Evolutionary conservation across 2,113 vertebrate genomes (phyloP).

Genomic region (Gadus macrocephalus): DNA sequence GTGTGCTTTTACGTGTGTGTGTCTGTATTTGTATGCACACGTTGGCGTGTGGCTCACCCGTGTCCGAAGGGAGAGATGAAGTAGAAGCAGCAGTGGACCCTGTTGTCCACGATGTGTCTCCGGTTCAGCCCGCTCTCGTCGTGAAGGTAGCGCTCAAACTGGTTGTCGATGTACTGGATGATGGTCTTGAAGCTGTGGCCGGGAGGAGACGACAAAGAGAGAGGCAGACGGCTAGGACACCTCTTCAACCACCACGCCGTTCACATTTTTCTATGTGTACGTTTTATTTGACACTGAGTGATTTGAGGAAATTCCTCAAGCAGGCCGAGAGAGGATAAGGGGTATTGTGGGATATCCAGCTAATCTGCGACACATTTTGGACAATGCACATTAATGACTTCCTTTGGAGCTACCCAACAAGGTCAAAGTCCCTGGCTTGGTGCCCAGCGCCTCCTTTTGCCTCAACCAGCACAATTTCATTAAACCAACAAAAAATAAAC

Average conservation of each 20-base stretch:
- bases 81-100: constrained; percentile 89
- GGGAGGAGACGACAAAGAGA: neutral
- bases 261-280: neutral
- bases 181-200: constrained; percentile 83
- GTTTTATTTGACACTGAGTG: neutral
- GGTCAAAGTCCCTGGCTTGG: constrained; percentile 12
- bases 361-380: too few relatives aligned
- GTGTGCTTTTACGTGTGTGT: neutral
- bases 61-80: constrained; percentile 92
- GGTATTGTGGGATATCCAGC: too few relatives aligned
- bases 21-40: constrained; percentile 1
- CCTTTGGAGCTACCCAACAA: constrained; percentile 17
- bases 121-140: constrained; percentile 86
- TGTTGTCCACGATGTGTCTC: constrained; percentile 85
- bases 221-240: neutral
- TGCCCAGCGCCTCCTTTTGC: neutral
- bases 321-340: too few relatives aligned
- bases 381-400: constrained; percentile 18
- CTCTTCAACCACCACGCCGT: neutral
- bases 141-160: constrained; percentile 84
- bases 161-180: constrained; percentile 87
- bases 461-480: neutral
- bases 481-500: neutral
- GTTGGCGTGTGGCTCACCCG: constrained; percentile 64
- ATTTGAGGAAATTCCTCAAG: neutral